Base-by-base conservation (phyloP, 2,888 invertebrate species). In the Branchipolynoe longqiensis region DNA sequence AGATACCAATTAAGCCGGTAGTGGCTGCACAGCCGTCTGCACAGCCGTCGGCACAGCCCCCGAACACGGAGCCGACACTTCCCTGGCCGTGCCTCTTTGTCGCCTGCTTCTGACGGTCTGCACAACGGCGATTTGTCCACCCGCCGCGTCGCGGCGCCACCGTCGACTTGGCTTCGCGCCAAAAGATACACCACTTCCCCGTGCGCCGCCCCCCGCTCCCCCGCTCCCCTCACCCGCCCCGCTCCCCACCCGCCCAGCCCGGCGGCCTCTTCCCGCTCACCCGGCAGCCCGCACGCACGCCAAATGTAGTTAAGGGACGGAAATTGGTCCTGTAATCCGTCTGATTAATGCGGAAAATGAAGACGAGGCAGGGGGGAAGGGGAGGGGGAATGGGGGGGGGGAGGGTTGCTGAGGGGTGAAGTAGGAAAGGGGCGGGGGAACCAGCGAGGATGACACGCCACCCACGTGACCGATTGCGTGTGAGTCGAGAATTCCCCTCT, bases 281-380 rank as follows among this genome's bases (percentile, higher is more conserved):
- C 48, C 41, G 41, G 31, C 48, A 41, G 14, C 22, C 41, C 48
- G 31, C 54, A 54, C 78, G 54, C 25, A 78, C 78, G 48, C 41
- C 48, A 48, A 78, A 78, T 78, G 78, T 78, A 78, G 78, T 78
- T 78, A 78, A 78, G 48, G 48, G 12, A 41, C 78, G 78, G 78
- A 78, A 78, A 78, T 78, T 78, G 78, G 78, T 31, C 78, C 48
- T 25, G 78, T 78, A 78, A 78, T 78, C 78, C 31, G 54, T 48
- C 78, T 78, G 78, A 78, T 78, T 41, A 78, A 78, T 41, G 78
- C 69, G 38, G 69, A 69, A 69, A 69, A 69, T 69, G 69, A 69
- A 69, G 69, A 69, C 69, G 69, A 69, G 69, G 58, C 14, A 6
- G 36, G 6, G 73, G 41, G 14, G 73, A 1, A 18, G 2, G 73